Percentiles rank a stretch among this genome's conserved stretches.
Conservation (phyloP, 2,113 vertebrate species). For the Centropristis striata region DNA sequence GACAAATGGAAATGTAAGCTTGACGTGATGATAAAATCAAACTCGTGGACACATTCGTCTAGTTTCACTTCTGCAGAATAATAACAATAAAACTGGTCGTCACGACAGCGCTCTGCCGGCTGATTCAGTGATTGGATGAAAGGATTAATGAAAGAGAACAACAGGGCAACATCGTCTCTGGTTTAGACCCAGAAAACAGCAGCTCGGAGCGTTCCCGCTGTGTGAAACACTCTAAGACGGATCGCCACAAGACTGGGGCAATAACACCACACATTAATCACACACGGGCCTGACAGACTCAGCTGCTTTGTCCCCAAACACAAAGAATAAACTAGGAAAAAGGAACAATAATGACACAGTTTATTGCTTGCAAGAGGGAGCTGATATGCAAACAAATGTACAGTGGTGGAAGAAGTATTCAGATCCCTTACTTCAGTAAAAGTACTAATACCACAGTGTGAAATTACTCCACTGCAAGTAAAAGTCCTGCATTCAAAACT, state of each 20-base stretch:
- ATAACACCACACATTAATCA: conserved; percentile 46
- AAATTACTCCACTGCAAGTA: too few species aligned
- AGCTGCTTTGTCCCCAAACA: conserved; percentile 3
- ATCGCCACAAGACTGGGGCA: conserved; percentile 19
- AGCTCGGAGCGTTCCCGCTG: conserved; percentile 12
- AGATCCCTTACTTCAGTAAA: too few species aligned
- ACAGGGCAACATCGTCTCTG: conserved; percentile 21
- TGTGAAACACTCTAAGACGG: conserved; percentile 19
- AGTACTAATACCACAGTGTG: too few species aligned
- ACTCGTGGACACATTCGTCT: neutral
- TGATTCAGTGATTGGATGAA: conserved; percentile 25
- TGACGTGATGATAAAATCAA: neutral
- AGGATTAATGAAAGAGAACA: conserved; percentile 47
- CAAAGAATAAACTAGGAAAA: neutral
- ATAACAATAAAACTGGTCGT: too few species aligned
- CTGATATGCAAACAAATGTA: conserved; percentile 23
- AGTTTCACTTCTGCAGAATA: conserved; percentile 25
- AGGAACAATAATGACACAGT: neutral
- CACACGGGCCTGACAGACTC: conserved; percentile 6
- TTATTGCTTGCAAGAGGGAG: neutral
- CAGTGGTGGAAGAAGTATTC: too few species aligned
- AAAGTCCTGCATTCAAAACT: too few species aligned
- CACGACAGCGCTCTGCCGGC: too few species aligned
- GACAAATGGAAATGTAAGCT: neutral
- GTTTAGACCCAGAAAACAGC: conserved; percentile 27